Evolutionary conservation across 2,113 vertebrate species (phyloP), one percentile per base, ranked within the genome.

Genomic region (Calypte anna): DNA sequence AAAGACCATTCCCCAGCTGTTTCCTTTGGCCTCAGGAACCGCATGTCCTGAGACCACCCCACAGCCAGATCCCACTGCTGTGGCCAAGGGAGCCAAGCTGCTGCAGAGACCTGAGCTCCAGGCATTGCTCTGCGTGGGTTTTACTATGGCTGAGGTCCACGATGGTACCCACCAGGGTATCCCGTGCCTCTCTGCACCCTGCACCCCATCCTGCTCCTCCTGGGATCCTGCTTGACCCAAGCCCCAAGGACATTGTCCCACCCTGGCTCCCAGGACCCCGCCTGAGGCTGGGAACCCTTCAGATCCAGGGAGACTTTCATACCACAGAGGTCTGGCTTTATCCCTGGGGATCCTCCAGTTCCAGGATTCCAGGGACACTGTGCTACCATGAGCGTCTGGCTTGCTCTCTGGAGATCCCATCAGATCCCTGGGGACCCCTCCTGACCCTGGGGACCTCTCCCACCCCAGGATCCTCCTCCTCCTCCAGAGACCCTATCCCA

Each of bases 51-150:
- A 59, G 72, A 66, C 28, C 33, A 54, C 23, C 44, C 18, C 10
- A 1, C 6, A 11, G 86, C 67, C 85, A 36, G 62, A 27, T 85
- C 82, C 30, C 72, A 22, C 19, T 0, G 0, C 53, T 12, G 64
- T 2, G 4, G 74, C 31, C 1, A 2, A 21, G n/a, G 64, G 13
- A 66, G 19, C 12, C 38, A 6, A 0, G 1, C 13, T 22, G 79
- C 15, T 19, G 18, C 12, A 7, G 0, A 2, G 62, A 50, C 10
- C 59, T 11, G 85, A 83, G 73, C 43, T 24, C 43, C 2, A 3
- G 22, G 4, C 58, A 12, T 8, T 14, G 66, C 55, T 83, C 68
- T n/a, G 9, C 2, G 0, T 0, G 1, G 33, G 50, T 12, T 57
- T 46, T 4, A 0, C 0, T n/a, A 63, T 12, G 63, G 30, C 33